phyloP scores from a whole-genome alignment of 2,888 invertebrate genomes.

The Meiosimyza decipiens region DNA sequence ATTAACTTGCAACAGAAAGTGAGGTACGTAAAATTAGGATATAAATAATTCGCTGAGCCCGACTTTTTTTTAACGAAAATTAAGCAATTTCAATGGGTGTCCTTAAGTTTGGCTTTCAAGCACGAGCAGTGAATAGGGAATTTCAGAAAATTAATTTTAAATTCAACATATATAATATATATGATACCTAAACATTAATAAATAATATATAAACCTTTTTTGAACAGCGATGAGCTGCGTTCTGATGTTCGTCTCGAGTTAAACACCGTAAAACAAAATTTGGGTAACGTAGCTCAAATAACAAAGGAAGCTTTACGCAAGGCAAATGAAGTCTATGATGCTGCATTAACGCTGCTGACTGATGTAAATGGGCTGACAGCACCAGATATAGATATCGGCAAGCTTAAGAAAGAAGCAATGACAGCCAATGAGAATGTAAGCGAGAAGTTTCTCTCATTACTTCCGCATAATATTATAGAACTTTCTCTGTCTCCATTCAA shows the following conservation, averaged over 20 bases:
- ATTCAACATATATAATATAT: too few relatives aligned
- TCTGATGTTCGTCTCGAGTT: conserved; percentile 74
- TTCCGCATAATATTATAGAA: conserved; percentile 5
- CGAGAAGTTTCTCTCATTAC: not conserved
- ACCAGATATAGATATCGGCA: conserved; percentile 79
- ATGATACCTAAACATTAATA: too few relatives aligned
- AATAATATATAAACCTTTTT: conserved; percentile 12
- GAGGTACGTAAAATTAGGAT: conserved; percentile 67
- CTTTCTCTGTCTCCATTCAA: not conserved
- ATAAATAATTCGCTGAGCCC: not conserved
- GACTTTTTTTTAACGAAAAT: too few relatives aligned
- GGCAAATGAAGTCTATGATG: conserved; percentile 82
- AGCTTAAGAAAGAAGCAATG: conserved; percentile 75
- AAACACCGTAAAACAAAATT: conserved; percentile 75
- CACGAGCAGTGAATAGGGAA: too few relatives aligned
- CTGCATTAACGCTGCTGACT: conserved; percentile 82
- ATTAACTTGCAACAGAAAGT: conserved; percentile 80
- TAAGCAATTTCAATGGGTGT: too few relatives aligned
- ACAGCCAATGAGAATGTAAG: conserved; percentile 75
- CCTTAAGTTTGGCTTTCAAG: too few relatives aligned
- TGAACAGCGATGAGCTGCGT: conserved; percentile 74
- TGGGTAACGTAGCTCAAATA: conserved; percentile 76
- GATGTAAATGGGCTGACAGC: conserved; percentile 83
- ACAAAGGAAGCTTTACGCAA: conserved; percentile 80
- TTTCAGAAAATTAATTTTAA: too few relatives aligned